Base-by-base conservation (phyloP, 2,797 vertebrate genomes). In the Catamblyrhynchus diadema region DNA sequence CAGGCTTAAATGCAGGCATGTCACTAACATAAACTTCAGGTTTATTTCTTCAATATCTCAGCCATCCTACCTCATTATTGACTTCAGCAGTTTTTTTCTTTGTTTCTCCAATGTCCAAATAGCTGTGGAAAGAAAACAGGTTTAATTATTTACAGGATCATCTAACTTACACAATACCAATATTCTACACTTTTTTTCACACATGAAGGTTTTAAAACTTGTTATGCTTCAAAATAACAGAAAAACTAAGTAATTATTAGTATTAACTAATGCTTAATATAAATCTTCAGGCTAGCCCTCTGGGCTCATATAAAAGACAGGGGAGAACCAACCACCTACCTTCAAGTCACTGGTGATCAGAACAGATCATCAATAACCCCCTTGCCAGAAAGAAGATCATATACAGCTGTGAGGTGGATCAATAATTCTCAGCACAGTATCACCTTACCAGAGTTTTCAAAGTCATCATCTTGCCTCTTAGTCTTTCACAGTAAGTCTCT, bases 41-140 rank as follows among this genome's bases (percentile, higher is more conserved):
- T 28, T 92, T 81, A 37, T 11, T 73, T 75, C 44, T 47, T 44
- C 60, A 81, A 9, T 51, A 77, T 47, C 71, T 73, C 71, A 33
- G 47, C 35, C 56, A 80, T 14, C 95, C 97, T 98, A 99, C 99
- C 98, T 98, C 98, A 8, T 98, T 98, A 94, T 98, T 98, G 89
- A 95, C 98, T 94, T 98, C 98, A 39, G 96, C 86, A 95, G 97
- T 94, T 95, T 96, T 98, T 97, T 98, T 99, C 98, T 98, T 99
- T 91, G 97, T 98, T 71, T 98, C 98, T 57, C 98, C 98, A 77
- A 99, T 99, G 90, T 99, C 98, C 93, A 98, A 97, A 97, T 99
- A 99, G 97, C 99, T 99, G 88, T 33, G 39, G 48, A 92, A 97
- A 92, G 69, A 93, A 90, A 95, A 88, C 4, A 77, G 16, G 30